These are phyloP conservation scores for Pristionchus japonicus DNA, from an alignment of 2,888 invertebrate species.

Conservation along the genomic window DNA sequence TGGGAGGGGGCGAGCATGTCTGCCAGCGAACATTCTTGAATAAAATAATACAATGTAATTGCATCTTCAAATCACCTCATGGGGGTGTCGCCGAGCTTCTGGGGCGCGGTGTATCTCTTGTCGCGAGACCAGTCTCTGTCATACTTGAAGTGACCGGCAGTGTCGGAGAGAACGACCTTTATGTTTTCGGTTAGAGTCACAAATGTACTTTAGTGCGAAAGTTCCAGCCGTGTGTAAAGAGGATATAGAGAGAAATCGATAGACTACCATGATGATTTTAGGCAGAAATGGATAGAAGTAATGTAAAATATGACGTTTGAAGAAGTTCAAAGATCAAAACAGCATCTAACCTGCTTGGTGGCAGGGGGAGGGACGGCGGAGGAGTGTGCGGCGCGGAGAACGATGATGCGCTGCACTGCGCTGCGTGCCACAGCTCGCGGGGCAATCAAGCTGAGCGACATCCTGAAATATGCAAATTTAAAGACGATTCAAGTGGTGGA, in stretches of 20 bases:
- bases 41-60: background rate
- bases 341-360: slow-evolving; percentile 13
- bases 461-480: slow-evolving; percentile 51
- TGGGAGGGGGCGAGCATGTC: too few relatives aligned
- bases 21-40: too few relatives aligned
- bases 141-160: slow-evolving; percentile 66
- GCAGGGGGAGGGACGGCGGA: slow-evolving; percentile 42
- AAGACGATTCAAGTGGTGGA: background rate
- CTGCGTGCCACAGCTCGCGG: slow-evolving; percentile 62
- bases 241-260: background rate
- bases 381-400: slow-evolving; percentile 51
- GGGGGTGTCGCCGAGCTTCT: slow-evolving; percentile 70
- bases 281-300: background rate
- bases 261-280: too few relatives aligned
- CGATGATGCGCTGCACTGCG: slow-evolving; percentile 56
- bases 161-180: slow-evolving; percentile 40
- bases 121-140: slow-evolving; percentile 70
- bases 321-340: background rate
- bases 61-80: slow-evolving; percentile 53
- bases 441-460: slow-evolving; percentile 67
- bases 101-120: slow-evolving; percentile 65
- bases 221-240: too few relatives aligned
- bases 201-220: too few relatives aligned
- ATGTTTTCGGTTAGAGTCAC: background rate
- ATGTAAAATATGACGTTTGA: background rate